Conservation (phyloP, 1,140 invertebrate genomes). For the Parapsyche elsis region DNA sequence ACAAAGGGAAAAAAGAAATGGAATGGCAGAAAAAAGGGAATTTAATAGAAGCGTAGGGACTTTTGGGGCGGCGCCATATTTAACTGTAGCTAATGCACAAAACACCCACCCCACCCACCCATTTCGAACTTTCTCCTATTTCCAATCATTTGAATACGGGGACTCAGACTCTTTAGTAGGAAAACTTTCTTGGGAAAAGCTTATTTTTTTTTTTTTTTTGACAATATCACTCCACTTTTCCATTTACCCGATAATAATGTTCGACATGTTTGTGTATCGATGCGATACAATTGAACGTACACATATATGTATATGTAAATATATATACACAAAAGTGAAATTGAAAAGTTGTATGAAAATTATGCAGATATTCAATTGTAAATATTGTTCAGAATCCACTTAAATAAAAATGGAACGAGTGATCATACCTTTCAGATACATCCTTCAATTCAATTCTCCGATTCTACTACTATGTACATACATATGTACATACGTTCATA, state of each 20-base stretch:
- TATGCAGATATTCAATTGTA: not conserved
- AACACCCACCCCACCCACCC: conserved; percentile 7
- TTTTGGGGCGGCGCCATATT: conserved; percentile 44
- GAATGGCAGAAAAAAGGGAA: conserved; percentile 46
- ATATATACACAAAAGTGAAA: not conserved
- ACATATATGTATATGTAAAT: too few relatives aligned
- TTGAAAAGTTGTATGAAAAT: not conserved
- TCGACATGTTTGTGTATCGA: not conserved
- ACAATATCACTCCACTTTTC: not conserved
- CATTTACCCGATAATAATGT: not conserved
- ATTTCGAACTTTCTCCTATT: conserved; percentile 28
- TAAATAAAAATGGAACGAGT: too few relatives aligned
- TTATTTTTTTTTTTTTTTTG: not conserved
- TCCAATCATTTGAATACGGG: conserved; percentile 43
- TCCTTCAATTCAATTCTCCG: too few relatives aligned
- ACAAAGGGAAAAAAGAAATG: conserved; percentile 45
- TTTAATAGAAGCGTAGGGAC: conserved; percentile 42
- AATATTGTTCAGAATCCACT: too few relatives aligned
- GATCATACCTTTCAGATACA: too few relatives aligned
- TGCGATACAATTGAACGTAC: not conserved
- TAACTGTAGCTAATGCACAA: conserved; percentile 44
- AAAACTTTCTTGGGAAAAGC: not conserved
- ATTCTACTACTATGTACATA: too few relatives aligned
- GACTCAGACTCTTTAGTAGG: conserved; percentile 1
- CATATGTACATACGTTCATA: too few relatives aligned